Conservation (phyloP, 2,888 invertebrate species). For the Nowickia ferox region DNA sequence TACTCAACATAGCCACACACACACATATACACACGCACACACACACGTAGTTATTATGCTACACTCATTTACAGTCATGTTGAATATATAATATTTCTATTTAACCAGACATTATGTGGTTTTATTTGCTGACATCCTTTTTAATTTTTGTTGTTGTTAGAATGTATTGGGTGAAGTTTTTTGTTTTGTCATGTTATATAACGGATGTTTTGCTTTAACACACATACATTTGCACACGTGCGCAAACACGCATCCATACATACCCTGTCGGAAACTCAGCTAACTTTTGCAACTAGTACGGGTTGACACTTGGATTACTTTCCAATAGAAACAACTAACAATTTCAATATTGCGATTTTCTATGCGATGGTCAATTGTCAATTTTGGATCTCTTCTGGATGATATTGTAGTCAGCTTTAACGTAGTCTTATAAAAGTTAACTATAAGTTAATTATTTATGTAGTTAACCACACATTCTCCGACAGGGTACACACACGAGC, state of each 20-base stretch:
- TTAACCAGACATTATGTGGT: slow-evolving; percentile 44
- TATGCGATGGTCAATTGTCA: no score
- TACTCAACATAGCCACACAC: background rate
- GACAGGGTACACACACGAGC: no score
- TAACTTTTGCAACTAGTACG: no score
- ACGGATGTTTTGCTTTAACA: slow-evolving; percentile 10
- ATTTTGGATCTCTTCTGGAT: no score
- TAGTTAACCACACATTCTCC: no score
- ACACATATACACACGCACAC: background rate
- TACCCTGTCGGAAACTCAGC: no score
- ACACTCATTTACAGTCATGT: background rate
- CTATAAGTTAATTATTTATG: no score
- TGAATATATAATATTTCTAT: slow-evolving; percentile 30
- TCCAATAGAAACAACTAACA: no score
- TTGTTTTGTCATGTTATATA: slow-evolving; percentile 7
- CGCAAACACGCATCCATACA: background rate
- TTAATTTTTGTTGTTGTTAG: slow-evolving; percentile 5
- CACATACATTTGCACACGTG: background rate
- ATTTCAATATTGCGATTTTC: no score
- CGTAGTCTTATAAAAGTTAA: no score
- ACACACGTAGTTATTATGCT: background rate
- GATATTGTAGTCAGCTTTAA: no score
- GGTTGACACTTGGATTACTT: no score
- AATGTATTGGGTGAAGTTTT: slow-evolving; percentile 21
- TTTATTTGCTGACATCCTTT: slow-evolving; percentile 29